Percentiles rank a stretch among this genome's conserved stretches.
Conservation (phyloP, 2,888 invertebrate genomes). For the Drosophila rellima region DNA sequence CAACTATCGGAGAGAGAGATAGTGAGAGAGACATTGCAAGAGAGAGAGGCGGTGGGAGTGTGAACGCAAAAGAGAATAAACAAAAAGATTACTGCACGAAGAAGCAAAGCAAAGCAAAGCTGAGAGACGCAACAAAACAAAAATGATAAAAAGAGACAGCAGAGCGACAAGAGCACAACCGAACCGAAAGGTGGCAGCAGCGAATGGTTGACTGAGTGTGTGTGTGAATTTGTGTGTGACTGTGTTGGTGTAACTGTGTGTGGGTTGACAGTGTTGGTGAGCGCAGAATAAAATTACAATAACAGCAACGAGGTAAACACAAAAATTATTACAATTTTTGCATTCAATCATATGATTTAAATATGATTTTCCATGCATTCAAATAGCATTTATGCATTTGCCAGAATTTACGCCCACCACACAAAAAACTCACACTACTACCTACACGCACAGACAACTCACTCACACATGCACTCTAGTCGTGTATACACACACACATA, state of each 20-base stretch:
- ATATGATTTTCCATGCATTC: conserved; percentile 23
- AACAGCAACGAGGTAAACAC: conserved; percentile 17
- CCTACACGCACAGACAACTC: conserved; percentile 35
- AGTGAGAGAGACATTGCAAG: neutral
- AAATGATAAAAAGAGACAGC: conserved; percentile 59
- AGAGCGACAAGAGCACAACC: conserved; percentile 51
- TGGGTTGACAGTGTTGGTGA: conserved; percentile 43
- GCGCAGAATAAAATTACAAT: conserved; percentile 40
- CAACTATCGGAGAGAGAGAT: conserved; percentile 25
- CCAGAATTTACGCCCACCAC: conserved; percentile 59
- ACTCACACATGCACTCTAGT: conserved; percentile 30
- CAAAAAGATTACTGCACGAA: conserved; percentile 64
- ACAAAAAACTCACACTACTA: conserved; percentile 41
- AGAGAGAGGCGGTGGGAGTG: conserved; percentile 12
- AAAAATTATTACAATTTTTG: conserved; percentile 19
- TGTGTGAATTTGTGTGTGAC: conserved; percentile 7
- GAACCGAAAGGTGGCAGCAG: conserved; percentile 48
- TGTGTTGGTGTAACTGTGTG: conserved; percentile 33
- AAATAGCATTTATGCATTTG: conserved; percentile 13
- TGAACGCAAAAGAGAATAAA: conserved; percentile 57
- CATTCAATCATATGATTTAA: conserved; percentile 24
- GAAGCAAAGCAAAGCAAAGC: conserved; percentile 38
- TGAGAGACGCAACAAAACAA: conserved; percentile 56
- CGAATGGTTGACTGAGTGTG: conserved; percentile 32
- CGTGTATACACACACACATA: conserved; percentile 30